Percentiles rank a stretch among this genome's conserved stretches.
These are phyloP conservation scores for Eubucco bourcierii DNA, from an alignment of 2,113 vertebrate genomes.

Conservation along the genomic window DNA sequence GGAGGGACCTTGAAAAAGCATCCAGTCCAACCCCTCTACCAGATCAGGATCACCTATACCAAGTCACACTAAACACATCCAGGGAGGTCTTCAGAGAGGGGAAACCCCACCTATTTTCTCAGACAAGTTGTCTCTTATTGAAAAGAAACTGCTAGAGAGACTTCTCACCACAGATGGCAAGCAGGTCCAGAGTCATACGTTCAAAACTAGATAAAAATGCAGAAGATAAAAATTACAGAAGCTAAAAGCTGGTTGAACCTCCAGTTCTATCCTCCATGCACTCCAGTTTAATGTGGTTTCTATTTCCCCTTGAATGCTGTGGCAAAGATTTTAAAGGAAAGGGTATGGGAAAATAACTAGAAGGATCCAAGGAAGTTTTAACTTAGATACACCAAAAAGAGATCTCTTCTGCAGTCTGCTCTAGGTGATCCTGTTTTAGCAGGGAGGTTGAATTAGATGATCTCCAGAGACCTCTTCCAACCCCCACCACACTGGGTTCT, in stretches of 20 bases:
- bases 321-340: not conserved
- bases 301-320: not conserved
- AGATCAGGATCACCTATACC: too few relatives aligned
- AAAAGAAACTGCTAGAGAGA: not conserved
- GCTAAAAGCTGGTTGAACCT: not conserved
- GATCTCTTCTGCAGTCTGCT: not conserved
- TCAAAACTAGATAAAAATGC: not conserved
- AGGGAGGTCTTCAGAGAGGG: too few relatives aligned
- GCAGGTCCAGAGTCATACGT: not conserved
- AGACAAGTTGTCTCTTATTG: too few relatives aligned
- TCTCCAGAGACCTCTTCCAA: too few relatives aligned
- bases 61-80: too few relatives aligned
- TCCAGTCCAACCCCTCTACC: too few relatives aligned
- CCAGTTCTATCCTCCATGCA: accelerated
- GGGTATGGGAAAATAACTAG: not conserved
- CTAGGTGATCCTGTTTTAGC: too few relatives aligned
- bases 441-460: too few relatives aligned
- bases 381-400: not conserved
- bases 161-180: not conserved
- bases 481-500: too few relatives aligned
- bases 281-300: accelerated
- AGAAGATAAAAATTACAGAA: not conserved
- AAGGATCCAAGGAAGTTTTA: not conserved
- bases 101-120: too few relatives aligned
- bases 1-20: too few relatives aligned